Base-by-base conservation (phyloP, 2,797 vertebrate genomes). In the Amblyopsis hoosieri region DNA sequence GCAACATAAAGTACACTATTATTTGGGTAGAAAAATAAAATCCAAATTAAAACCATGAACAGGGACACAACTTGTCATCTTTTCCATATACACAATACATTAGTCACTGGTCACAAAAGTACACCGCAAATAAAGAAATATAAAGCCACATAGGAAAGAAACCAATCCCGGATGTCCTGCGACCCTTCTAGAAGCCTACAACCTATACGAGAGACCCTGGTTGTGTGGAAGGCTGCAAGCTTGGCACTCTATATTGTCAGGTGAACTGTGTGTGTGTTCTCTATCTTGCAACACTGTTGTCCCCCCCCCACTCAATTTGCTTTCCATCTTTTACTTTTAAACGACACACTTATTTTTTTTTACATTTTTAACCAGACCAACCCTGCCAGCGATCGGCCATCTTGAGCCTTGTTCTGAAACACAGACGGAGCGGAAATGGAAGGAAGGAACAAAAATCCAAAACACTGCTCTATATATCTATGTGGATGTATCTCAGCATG, bases 21-120 rank as follows among this genome's bases (percentile, higher is more conserved):
- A 75, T 80, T 83, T 77, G 83, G 88, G 87, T 91, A 92, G 72
- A 92, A 92, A 93, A 93, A 93, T 92, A 92, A 93, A 93, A 92
- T 88, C 76, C 78, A 85, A 87, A 92, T 90, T 87, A 91, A 92
- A 91, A 90, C 59, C 71, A 82, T 57, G 4, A 64, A 76, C 87
- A 84, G 74, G 77, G 23, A 42, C 7, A 45, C 74, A n/a, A 47
- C 79, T 81, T 79, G 66, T 54, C 10, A 7, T 57, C 50, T 46
- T 64, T 51, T 62, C 53, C 62, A 33, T 50, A 80, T 78, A 42
- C 29, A 90, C 86, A 86, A 87, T 85, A 91, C 83, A 81, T 79
- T 89, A 85, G 71, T 89, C 88, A 91, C 91, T 83, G 84, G 80
- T 89, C 87, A 89, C 85, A 80, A 82, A 85, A 80, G 69, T 84